Base-by-base conservation (phyloP, 2,797 vertebrate genomes). In the Saxicola maurus region DNA sequence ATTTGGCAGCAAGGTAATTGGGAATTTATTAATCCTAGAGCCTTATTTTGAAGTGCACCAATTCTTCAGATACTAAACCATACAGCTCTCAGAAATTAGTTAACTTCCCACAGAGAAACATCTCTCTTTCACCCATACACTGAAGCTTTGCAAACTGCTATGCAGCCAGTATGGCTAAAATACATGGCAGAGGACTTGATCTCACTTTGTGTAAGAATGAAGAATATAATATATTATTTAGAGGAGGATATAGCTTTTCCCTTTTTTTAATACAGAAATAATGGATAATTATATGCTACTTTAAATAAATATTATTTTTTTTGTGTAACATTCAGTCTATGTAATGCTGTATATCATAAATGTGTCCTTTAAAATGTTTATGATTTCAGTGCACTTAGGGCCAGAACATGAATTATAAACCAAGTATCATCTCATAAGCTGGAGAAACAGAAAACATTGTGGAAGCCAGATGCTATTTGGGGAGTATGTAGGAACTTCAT, bases 381-480 rank as follows among this genome's bases (percentile, higher is more conserved):
- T 74, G 25, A 57, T 89, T 95, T 91, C 48, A 91, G 20, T 35
- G 43, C 25, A 73, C n/a, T 64, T 48, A 73, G 7, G 74, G 31
- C 18, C 46, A 84, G 38, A 89, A 65, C 27, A 87, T 60, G 31
- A 95, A 94, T 93, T 95, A 82, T 84, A 94, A 87, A 83, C 57
- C 46, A 68, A 79, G 37, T 28, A 82, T 55, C 62, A 95, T 85
- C 60, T 93, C 73, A 28, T 82, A 95, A 95, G 75, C 83, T 53
- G 78, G 65, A 87, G 48, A 92, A 93, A 43, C 17, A 84, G 10
- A 91, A 92, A 57, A 72, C 19, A 10, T 52, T 87, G 35, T 37
- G 66, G 31, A 90, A 78, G 12, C 11, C 55, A 89, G 30, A 79
- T 61, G 17, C 13, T 75, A 31, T 89, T 43, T 69, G 17, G 38